phyloP scores from a whole-genome alignment of 2,113 vertebrate species.

The Mormyrus iriodes region DNA sequence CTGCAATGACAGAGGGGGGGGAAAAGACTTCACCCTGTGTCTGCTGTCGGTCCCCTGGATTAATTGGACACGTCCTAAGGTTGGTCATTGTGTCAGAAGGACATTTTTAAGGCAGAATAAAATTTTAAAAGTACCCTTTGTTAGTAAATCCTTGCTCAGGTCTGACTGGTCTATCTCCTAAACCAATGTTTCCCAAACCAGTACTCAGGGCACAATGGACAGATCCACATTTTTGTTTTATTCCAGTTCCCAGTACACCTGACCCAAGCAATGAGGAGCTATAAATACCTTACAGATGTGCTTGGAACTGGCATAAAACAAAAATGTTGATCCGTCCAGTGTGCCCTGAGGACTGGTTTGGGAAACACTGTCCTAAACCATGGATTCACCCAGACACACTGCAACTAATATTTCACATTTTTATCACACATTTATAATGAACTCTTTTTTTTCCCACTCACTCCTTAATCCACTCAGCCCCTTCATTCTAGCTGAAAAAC shows the following conservation, averaged over 20 bases:
- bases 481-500: background rate
- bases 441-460: background rate
- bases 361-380: background rate
- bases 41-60: background rate
- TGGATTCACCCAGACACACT: background rate
- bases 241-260: background rate
- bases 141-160: background rate
- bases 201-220: background rate
- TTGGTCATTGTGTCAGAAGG: background rate
- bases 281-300: no score
- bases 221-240: background rate
- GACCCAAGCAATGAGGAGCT: no score
- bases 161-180: background rate
- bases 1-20: conserved; percentile 41
- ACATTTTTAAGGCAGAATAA: background rate
- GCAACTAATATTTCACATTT: background rate
- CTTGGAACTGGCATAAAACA: background rate
- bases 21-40: background rate
- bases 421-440: background rate
- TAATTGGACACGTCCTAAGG: background rate
- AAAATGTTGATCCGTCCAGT: background rate
- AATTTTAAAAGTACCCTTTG: background rate
- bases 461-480: background rate
- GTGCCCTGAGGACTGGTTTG: background rate
- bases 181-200: background rate